A percentile compares a stretch with the other conserved stretches of the same genome.
phyloP scores from a whole-genome alignment of 1,140 invertebrate genomes.

The Zaprionus vittiger region DNA sequence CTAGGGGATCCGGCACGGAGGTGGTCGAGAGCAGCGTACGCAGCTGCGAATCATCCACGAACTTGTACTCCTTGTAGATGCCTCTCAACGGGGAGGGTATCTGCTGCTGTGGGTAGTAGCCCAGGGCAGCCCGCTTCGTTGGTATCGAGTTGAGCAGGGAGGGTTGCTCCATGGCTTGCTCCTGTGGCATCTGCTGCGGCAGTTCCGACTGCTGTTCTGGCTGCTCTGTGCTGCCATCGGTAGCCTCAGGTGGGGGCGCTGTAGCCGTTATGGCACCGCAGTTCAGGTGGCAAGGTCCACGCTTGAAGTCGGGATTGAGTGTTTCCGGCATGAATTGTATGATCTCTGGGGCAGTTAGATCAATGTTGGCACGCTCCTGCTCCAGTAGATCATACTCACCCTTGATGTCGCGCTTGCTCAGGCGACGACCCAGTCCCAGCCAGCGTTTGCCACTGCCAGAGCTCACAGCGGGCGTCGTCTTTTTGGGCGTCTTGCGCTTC shows the following conservation, averaged over 20 bases:
- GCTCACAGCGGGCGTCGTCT: conserved; percentile 17
- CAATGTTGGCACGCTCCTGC: conserved; percentile 63
- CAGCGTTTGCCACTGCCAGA: conserved; percentile 28
- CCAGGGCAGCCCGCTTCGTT: conserved; percentile 50
- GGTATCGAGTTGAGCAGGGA: conserved; percentile 53
- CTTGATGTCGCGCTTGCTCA: conserved; percentile 76
- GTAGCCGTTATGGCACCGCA: conserved; percentile 51
- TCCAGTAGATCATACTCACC: conserved; percentile 78
- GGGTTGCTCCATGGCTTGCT: conserved; percentile 1
- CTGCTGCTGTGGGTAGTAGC: conserved; percentile 59
- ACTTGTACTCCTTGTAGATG: conserved; percentile 53
- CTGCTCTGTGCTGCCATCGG: conserved; percentile 16
- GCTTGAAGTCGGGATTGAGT: conserved; percentile 68
- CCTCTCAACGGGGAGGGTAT: conserved; percentile 54
- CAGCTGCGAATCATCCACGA: conserved; percentile 62
- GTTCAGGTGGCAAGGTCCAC: conserved; percentile 66
- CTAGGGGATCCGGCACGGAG: conserved; percentile 68
- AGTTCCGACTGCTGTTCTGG: conserved; percentile 9
- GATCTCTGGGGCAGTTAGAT: conserved; percentile 76
- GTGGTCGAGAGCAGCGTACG: conserved; percentile 60
- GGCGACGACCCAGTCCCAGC: conserved; percentile 34
- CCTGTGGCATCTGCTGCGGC: not conserved
- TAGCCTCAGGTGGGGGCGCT: conserved; percentile 7
- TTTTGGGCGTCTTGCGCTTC: conserved; percentile 69
- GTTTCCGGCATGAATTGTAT: conserved; percentile 82